Evolutionary conservation across 2,888 invertebrate species (phyloP).

Genomic region (Clostera curtula): DNA sequence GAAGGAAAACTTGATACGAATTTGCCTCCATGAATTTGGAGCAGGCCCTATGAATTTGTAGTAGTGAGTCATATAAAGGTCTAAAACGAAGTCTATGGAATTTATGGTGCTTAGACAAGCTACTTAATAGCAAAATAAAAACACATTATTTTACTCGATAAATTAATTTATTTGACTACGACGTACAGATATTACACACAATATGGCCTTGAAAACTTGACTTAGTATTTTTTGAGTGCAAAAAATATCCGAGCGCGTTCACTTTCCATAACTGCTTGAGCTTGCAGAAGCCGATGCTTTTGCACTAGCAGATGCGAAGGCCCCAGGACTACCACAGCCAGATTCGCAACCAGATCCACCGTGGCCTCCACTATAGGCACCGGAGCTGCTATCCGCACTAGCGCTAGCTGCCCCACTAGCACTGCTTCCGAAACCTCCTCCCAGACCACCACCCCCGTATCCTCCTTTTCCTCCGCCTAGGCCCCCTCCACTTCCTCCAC

Average conservation of each 20-base stretch:
- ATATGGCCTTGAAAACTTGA: conserved; percentile 20
- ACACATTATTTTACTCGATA: conserved; percentile 12
- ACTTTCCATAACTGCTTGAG: conserved; percentile 43
- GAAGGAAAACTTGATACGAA: too few species aligned
- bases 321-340: conserved; percentile 22
- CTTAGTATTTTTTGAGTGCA: conserved; percentile 17
- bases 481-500: conserved; percentile 6
- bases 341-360: conserved; percentile 11
- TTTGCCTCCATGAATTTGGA: too few species aligned
- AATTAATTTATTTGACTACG: conserved; percentile 26
- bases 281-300: conserved; percentile 42
- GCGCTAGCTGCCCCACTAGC: conserved; percentile 29
- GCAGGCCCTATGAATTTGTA: too few species aligned
- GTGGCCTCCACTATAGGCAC: conserved; percentile 5
- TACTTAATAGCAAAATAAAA: too few species aligned
- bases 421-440: conserved; percentile 26
- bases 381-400: conserved; percentile 12
- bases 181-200: conserved; percentile 14
- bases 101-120: too few species aligned
- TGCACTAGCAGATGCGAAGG: conserved; percentile 43
- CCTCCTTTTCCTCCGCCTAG: conserved; percentile 10
- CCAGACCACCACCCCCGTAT: conserved; percentile 23
- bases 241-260: background rate
- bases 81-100: too few species aligned
- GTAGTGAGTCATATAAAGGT: too few species aligned